These are phyloP conservation scores for Osmoderma eremita DNA, from an alignment of 2,888 invertebrate species.

Conservation along the genomic window DNA sequence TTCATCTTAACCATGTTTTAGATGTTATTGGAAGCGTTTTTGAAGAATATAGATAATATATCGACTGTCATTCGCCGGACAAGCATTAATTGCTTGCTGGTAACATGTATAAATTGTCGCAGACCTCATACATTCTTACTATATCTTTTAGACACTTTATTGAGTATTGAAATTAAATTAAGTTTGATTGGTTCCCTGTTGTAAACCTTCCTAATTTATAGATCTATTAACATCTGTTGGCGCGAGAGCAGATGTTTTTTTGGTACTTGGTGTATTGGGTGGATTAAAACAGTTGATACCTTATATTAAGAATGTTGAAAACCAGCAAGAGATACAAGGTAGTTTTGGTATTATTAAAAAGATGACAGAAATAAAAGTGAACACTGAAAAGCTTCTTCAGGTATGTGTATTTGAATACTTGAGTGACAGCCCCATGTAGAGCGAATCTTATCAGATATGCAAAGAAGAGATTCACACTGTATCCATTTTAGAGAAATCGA, in stretches of 20 bases:
- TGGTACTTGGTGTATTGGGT: slow-evolving; percentile 74
- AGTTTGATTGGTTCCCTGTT: background rate
- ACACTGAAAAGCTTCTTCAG: slow-evolving; percentile 61
- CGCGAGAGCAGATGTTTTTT: slow-evolving; percentile 62
- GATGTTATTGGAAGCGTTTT: slow-evolving; percentile 74
- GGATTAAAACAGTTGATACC: slow-evolving; percentile 74
- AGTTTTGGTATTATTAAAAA: slow-evolving; percentile 58
- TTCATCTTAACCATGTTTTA: slow-evolving; percentile 55
- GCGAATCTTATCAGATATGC: too few relatives aligned
- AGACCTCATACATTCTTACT: slow-evolving; percentile 75
- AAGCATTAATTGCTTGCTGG: slow-evolving; percentile 81
- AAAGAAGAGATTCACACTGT: too few relatives aligned
- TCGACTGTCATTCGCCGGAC: slow-evolving; percentile 84
- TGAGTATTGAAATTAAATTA: slow-evolving; percentile 62
- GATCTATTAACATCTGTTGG: slow-evolving; percentile 59
- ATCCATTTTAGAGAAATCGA: too few relatives aligned
- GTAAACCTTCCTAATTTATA: slow-evolving; percentile 44
- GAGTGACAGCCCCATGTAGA: too few relatives aligned
- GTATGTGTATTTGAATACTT: too few relatives aligned
- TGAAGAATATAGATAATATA: slow-evolving; percentile 70
- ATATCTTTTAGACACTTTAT: slow-evolving; percentile 72
- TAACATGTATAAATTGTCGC: slow-evolving; percentile 81
- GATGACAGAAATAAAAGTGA: slow-evolving; percentile 53
- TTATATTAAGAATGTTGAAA: slow-evolving; percentile 59
- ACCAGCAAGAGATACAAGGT: slow-evolving; percentile 54